Evolutionary conservation across 1,140 invertebrate genomes (phyloP), one percentile per base, ranked within the genome.

Genomic region (Globodera ellingtonae): DNA sequence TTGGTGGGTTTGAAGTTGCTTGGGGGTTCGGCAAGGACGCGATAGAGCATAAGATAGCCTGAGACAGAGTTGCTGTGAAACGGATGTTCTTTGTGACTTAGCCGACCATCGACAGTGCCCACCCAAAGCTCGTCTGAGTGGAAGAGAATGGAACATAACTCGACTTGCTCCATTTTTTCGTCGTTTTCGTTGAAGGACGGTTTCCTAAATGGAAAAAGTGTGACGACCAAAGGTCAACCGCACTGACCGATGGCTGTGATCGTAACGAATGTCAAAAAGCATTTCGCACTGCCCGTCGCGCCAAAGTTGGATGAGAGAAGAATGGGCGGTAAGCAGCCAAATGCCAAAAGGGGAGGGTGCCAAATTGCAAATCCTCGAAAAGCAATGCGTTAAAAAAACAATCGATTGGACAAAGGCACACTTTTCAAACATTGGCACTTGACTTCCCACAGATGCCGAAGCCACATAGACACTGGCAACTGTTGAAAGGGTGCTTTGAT

Each of bases 291-390:
- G 88, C n/a, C 86, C 81, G 1, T 88, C 86, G 79, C 91, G 90
- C 91, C 91, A 92, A n/a, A 92, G 84, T 83, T 92, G 91, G 71
- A 92, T 74, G 13, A 91, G 87, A 7, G 90, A 91, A 0, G 91
- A 91, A 59, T 91, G 91, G 35, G 91, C 86, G 9, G 92, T 88
- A 10, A 90, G 88, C 48, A 92, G 84, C 90, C 90, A 92, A 35
- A 92, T 89, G 21, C 91, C 91, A 80, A 89, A 86, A 13, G 88
- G 83, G 5, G 84, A 86, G 35, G 80, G 56, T 21, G 77, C 56
- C n/a, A 89, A 80, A 47, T 86, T 80, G 44, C 83, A 78, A 59
- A 89, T 89, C 80, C 56, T 62, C 10, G 3, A 62, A 62, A 62
- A 62, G 6, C 10, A 52, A 52, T 9, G 50, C 7, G 18, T 18